A percentile compares a stretch with the other conserved stretches of the same genome.
These are phyloP conservation scores for Callyntrura sp. DNA, from an alignment of 2,888 invertebrate genomes.

Conservation along the genomic window DNA sequence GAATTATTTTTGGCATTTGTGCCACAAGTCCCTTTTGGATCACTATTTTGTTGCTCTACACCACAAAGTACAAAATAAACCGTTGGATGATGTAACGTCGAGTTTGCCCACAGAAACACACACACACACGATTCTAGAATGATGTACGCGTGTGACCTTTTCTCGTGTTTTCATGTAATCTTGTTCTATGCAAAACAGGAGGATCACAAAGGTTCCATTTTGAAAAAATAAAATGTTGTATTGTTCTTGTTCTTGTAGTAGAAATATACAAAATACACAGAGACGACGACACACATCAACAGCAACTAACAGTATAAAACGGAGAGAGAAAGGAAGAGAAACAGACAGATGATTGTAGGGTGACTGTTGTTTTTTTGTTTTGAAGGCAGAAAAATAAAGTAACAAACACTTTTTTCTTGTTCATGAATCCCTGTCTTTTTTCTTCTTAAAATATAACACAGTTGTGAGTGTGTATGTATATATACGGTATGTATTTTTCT, in stretches of 20 bases:
- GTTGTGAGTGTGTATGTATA: no score
- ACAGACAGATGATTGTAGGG: slow-evolving; percentile 5
- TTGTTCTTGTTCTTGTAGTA: background rate
- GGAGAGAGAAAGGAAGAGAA: slow-evolving; percentile 1
- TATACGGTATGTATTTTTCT: no score
- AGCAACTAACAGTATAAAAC: no score
- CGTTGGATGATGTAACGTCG: no score
- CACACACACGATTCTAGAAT: no score
- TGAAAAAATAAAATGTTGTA: background rate
- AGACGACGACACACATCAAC: no score
- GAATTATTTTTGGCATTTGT: slow-evolving; percentile 36
- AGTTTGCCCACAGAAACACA: no score
- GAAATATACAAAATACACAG: no score
- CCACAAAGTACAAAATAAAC: background rate
- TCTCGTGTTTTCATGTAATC: background rate
- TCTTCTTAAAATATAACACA: background rate
- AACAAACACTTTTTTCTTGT: slow-evolving; percentile 31
- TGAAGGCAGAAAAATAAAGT: slow-evolving; percentile 20
- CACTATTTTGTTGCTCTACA: slow-evolving; percentile 13
- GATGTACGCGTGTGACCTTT: background rate
- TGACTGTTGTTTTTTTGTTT: no score
- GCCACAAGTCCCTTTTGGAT: slow-evolving; percentile 38
- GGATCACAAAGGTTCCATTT: background rate
- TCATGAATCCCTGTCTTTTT: slow-evolving; percentile 7
- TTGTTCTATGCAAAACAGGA: slow-evolving; percentile 19